Evolutionary conservation across 2,113 vertebrate genomes (phyloP).

Genomic region (Cebidichthys violaceus): DNA sequence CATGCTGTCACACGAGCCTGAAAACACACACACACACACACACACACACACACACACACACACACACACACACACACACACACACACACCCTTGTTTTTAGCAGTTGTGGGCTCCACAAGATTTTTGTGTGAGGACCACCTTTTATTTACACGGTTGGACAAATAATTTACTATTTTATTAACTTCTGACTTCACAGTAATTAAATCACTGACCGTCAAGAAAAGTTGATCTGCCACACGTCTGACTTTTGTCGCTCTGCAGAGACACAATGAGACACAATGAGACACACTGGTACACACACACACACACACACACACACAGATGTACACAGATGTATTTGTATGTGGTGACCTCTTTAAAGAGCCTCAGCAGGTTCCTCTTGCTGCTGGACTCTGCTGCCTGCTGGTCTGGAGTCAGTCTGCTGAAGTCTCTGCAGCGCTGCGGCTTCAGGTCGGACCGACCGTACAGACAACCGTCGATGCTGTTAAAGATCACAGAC

Average conservation of each 20-base stretch:
- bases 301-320: not conserved
- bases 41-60: too few species aligned
- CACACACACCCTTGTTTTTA: not conserved
- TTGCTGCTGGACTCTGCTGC: conserved; percentile 84
- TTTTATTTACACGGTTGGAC: too few species aligned
- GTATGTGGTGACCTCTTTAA: conserved; percentile 87
- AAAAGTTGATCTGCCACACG: conserved; percentile 23
- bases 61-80: too few species aligned
- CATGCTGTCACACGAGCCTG: conserved; percentile 76
- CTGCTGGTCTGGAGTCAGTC: conserved; percentile 88
- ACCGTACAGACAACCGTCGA: conserved; percentile 85
- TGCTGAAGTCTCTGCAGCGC: conserved; percentile 89
- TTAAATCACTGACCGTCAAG: conserved; percentile 4
- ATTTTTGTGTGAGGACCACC: too few species aligned
- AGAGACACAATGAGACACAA: conserved; percentile 19
- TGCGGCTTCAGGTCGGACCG: conserved; percentile 90
- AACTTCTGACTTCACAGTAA: too few species aligned
- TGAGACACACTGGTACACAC: not conserved
- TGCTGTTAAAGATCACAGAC: conserved; percentile 88
- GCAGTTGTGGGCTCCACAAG: not conserved
- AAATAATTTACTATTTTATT: too few species aligned
- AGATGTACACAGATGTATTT: not conserved
- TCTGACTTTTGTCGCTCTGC: conserved; percentile 62
- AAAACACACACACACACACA: not conserved
- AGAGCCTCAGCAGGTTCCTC: conserved; percentile 86